Base-by-base conservation (phyloP, 2,888 invertebrate species). In the Meliscaeva auricollis region DNA sequence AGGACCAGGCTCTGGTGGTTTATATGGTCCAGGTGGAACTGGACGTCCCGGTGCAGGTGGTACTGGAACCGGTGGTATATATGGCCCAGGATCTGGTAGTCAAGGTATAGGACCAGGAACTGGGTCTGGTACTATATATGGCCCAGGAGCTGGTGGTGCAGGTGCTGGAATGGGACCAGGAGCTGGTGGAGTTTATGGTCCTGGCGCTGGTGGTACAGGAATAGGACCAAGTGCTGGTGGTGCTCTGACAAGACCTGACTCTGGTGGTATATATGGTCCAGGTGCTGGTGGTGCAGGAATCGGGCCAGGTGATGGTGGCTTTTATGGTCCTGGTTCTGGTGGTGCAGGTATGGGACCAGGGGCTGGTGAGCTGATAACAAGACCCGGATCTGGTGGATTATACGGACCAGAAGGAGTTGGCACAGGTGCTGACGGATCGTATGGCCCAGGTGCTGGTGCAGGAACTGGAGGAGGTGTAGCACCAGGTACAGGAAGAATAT, bases 21-120 rank as follows among this genome's bases (percentile, higher is more conserved):
- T n/a, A n/a, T n/a, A n/a, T n/a, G n/a, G n/a, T n/a, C n/a, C 82
- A 11, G 83, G 84, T 30, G 52, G 73, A n/a, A 41, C 52, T 13
- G 48, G 58, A 8, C 70, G n/a, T n/a, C n/a, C 62, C 32, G 15
- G 17, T 5, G 17, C 50, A 17, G 68, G 44, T 5, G 69, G 26
- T 9, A 50, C 58, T 30, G 74, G 68, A 1, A 6, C 15, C 32
- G 56, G 26, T 56, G 44, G 50, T 22, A 26, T 56, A 32, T 11
- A 22, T 13, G 50, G 50, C 32, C 52, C 50, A 9, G 50, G 58
- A 4, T 0, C 30, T n/a, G 73, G 70, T 4, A 48, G 70, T 46
- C 69, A 72, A 46, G 48, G 48, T 30, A 26, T 35, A 17, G 70
- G 22, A 13, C 58, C 64, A 32, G 76, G 78, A 2, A 35, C 38